Conservation (phyloP, 2,113 vertebrate genomes). For the Tetraodon nigroviridis region DNA sequence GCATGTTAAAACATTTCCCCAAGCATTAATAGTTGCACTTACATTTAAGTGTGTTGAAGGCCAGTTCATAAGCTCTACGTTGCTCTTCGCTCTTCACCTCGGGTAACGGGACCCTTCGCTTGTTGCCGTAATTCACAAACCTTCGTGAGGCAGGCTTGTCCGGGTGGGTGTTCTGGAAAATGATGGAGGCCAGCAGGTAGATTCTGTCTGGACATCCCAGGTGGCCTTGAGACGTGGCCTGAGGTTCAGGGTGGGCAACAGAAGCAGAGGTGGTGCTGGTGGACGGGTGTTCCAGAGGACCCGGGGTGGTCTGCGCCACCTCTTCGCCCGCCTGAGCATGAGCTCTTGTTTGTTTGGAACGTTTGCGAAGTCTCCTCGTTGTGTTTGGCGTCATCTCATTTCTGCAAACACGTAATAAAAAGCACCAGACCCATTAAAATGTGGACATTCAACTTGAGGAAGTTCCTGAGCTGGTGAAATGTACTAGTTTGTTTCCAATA, state of each 20-base stretch:
- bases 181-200: constrained; percentile 80
- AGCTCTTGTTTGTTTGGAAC: constrained; percentile 27
- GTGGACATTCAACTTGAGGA: no score
- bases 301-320: constrained; percentile 16
- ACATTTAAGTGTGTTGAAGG: constrained; percentile 89
- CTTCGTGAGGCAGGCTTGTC: constrained; percentile 67
- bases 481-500: no score
- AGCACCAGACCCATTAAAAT: not conserved
- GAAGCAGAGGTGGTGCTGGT: constrained; percentile 1
- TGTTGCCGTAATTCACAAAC: constrained; percentile 74
- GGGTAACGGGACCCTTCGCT: constrained; percentile 27
- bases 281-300: not conserved
- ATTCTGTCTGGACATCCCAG: constrained; percentile 71
- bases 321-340: constrained; percentile 19
- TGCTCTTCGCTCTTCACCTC: constrained; percentile 68
- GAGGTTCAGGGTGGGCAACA: constrained; percentile 7
- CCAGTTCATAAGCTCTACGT: constrained; percentile 76
- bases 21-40: constrained; percentile 61
- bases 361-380: not conserved
- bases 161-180: constrained; percentile 79
- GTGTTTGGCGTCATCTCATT: constrained; percentile 46
- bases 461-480: no score
- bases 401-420: constrained; percentile 22
- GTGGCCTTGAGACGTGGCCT: constrained; percentile 34
- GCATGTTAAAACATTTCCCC: not conserved